These are phyloP conservation scores for Microctenopoma lineatum DNA, from an alignment of 2,797 vertebrate species.

Conservation along the genomic window DNA sequence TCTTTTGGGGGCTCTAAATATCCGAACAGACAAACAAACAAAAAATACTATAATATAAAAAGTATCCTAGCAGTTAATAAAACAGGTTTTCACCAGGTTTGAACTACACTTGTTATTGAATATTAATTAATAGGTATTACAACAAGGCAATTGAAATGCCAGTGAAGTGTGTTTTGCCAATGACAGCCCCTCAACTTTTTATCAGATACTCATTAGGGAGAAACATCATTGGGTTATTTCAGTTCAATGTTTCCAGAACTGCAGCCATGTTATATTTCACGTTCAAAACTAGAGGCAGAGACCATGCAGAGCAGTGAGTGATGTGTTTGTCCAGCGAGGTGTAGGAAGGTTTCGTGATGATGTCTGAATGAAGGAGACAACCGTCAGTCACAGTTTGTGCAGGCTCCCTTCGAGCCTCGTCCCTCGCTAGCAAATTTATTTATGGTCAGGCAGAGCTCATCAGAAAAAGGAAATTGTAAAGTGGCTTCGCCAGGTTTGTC, in stretches of 20 bases:
- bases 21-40: constrained; percentile 9
- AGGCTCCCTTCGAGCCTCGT: constrained; percentile 35
- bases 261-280: constrained; percentile 4
- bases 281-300: constrained; percentile 21
- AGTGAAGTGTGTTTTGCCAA: neutral
- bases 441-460: constrained; percentile 9
- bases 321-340: constrained; percentile 36
- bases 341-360: constrained; percentile 26
- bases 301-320: constrained; percentile 24
- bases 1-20: constrained; percentile 92
- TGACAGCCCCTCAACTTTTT: neutral
- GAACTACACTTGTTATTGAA: too few relatives aligned
- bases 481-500: constrained; percentile 21
- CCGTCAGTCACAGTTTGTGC: constrained; percentile 32
- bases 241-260: constrained; percentile 11
- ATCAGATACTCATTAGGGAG: constrained; percentile 15
- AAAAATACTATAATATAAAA: neutral
- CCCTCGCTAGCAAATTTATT: constrained; percentile 16
- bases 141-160: neutral
- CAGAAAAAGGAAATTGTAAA: constrained; percentile 29
- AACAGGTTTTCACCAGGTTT: too few relatives aligned
- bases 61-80: neutral
- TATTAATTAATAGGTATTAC: neutral
- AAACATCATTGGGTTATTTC: constrained; percentile 3
- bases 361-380: constrained; percentile 40